phyloP scores from a whole-genome alignment of 2,888 invertebrate species.

The Diaperis boleti region DNA sequence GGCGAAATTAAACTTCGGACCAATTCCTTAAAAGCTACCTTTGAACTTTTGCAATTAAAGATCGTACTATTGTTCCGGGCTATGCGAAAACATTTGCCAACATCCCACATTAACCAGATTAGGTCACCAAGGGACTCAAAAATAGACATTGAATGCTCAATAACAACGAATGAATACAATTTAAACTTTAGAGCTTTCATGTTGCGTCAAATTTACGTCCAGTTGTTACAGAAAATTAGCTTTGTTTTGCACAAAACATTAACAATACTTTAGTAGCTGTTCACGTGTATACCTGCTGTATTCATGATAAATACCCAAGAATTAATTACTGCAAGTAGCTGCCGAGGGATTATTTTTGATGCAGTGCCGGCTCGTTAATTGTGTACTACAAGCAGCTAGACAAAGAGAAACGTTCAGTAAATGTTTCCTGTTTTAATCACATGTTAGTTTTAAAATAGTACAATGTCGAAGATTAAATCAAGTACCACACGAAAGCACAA shows the following conservation, averaged over 20 bases:
- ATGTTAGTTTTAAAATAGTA: background rate
- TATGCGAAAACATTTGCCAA: slow-evolving; percentile 18
- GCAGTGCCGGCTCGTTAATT: slow-evolving; percentile 5
- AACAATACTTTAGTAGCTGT: slow-evolving; percentile 11
- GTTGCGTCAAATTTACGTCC: background rate
- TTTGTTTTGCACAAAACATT: background rate
- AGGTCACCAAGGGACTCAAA: slow-evolving; percentile 3
- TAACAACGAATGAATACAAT: background rate
- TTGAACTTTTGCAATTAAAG: slow-evolving; percentile 40
- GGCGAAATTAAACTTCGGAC: slow-evolving; percentile 32
- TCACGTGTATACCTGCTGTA: slow-evolving; percentile 9
- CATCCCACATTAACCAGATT: slow-evolving; percentile 31
- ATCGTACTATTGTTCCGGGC: slow-evolving; percentile 25
- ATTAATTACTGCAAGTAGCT: slow-evolving; percentile 11
- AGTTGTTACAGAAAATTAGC: slow-evolving; percentile 3
- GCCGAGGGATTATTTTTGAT: slow-evolving; percentile 15
- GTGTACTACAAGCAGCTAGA: background rate
- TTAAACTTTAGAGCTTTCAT: background rate
- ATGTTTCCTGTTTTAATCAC: slow-evolving; percentile 7
- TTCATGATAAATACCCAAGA: slow-evolving; percentile 1
- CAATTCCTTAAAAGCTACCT: slow-evolving; percentile 39
- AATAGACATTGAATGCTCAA: background rate
- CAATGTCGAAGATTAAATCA: slow-evolving; percentile 6
- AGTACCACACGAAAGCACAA: slow-evolving; percentile 11
- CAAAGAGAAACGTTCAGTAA: slow-evolving; percentile 6